phyloP scores from a whole-genome alignment of 2,113 vertebrate genomes.

The Ctenomys sociabilis region DNA sequence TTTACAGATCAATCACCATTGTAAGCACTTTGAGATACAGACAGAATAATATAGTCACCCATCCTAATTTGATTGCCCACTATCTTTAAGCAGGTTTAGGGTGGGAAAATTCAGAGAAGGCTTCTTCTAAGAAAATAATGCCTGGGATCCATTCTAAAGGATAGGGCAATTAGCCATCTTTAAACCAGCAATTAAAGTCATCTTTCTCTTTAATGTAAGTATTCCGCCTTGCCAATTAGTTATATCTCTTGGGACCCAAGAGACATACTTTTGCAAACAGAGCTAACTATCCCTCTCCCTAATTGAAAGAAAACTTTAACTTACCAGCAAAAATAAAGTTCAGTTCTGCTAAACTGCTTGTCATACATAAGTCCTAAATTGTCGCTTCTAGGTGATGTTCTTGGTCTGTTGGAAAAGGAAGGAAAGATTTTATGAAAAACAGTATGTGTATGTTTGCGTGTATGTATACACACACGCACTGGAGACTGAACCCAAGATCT shows the following conservation, averaged over 20 bases:
- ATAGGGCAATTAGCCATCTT: background rate
- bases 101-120: background rate
- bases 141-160: background rate
- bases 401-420: background rate
- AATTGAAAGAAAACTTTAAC: constrained; percentile 49
- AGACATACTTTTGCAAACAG: background rate
- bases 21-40: background rate
- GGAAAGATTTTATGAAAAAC: background rate
- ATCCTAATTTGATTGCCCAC: background rate
- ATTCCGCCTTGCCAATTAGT: background rate
- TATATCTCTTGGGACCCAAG: background rate
- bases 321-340: constrained; percentile 24
- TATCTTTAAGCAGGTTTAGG: background rate
- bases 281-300: background rate
- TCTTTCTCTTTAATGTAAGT: constrained; percentile 3
- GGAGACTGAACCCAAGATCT: background rate
- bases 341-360: background rate
- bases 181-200: constrained; percentile 33
- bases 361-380: constrained; percentile 27
- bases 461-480: no score
- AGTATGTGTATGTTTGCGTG: no score
- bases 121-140: background rate
- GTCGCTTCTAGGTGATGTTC: constrained; percentile 16
- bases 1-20: background rate
- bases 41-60: background rate